Evolutionary conservation across 2,888 invertebrate species (phyloP).

Genomic region (Pediacus dermestoides): DNA sequence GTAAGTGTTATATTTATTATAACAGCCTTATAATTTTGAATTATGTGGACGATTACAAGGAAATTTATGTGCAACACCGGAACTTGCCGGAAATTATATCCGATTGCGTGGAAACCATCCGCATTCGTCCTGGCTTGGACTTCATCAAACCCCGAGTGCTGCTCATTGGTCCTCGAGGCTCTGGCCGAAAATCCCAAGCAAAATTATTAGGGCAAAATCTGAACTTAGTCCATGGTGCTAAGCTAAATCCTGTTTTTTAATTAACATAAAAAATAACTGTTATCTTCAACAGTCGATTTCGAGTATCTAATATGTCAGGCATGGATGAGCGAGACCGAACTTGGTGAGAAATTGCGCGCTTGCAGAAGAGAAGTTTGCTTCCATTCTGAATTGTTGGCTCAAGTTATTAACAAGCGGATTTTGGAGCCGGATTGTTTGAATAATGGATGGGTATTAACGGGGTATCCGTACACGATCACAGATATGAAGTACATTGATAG

Average conservation of each 20-base stretch:
- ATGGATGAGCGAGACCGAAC: conserved; percentile 42
- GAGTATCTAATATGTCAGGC: conserved; percentile 54
- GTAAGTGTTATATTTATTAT: no score
- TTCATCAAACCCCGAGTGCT: conserved; percentile 59
- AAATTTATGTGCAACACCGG: conserved; percentile 42
- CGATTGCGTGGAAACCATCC: conserved; percentile 44
- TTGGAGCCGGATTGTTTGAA: conserved; percentile 56
- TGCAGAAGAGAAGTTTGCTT: conserved; percentile 42
- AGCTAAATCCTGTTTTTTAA: conserved; percentile 8
- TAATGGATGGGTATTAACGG: conserved; percentile 62
- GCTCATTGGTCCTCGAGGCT: conserved; percentile 59
- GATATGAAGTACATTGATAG: conserved; percentile 61
- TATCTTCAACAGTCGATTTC: conserved; percentile 53
- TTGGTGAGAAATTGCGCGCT: conserved; percentile 41
- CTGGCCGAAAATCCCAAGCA: conserved; percentile 57
- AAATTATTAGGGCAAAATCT: conserved; percentile 52
- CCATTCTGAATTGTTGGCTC: conserved; percentile 42
- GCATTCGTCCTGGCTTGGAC: conserved; percentile 41
- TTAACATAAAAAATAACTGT: background rate
- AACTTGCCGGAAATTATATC: conserved; percentile 44
- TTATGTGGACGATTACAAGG: conserved; percentile 35
- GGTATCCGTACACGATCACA: conserved; percentile 55
- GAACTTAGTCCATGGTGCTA: conserved; percentile 55
- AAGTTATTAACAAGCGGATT: conserved; percentile 49
- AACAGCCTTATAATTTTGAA: no score